phyloP scores from a whole-genome alignment of 2,888 invertebrate species.

The Stenurella melanura region DNA sequence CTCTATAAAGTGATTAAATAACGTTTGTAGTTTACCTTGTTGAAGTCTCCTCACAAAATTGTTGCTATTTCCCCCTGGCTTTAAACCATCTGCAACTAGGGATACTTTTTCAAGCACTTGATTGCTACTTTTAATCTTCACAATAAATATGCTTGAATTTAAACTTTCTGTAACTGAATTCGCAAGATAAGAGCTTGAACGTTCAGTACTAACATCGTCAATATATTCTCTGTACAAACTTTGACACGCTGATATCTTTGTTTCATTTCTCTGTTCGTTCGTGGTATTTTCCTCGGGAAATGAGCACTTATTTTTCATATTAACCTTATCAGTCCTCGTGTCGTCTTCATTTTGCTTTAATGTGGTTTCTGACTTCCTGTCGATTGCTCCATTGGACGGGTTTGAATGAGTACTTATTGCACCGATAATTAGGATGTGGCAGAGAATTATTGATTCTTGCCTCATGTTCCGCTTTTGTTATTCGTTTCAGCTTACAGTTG shows the following conservation, averaged over 20 bases:
- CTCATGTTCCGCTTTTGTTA: conserved; percentile 21
- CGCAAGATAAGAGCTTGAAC: background rate
- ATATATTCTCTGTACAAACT: background rate
- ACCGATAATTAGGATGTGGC: conserved; percentile 31
- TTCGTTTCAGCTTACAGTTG: conserved; percentile 1
- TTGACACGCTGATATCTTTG: conserved; percentile 2
- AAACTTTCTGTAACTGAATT: conserved; percentile 1
- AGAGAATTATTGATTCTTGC: conserved; percentile 20
- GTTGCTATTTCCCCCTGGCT: too few relatives aligned
- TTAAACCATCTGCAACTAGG: too few relatives aligned
- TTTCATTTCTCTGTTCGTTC: background rate
- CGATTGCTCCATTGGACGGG: conserved; percentile 19
- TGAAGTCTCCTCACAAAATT: too few relatives aligned
- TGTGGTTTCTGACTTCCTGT: conserved; percentile 18
- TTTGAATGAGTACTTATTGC: conserved; percentile 2
- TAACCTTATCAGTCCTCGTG: conserved; percentile 11
- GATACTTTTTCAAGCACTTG: background rate
- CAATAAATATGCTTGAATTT: conserved; percentile 14
- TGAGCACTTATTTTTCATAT: conserved; percentile 22
- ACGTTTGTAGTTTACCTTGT: too few relatives aligned
- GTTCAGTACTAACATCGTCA: background rate
- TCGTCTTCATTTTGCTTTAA: conserved; percentile 21
- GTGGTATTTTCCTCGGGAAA: background rate
- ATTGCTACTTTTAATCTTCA: background rate
- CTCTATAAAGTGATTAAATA: too few relatives aligned